Evolutionary conservation across 2,797 vertebrate species (phyloP).

Genomic region (Etheostoma perlongum): DNA sequence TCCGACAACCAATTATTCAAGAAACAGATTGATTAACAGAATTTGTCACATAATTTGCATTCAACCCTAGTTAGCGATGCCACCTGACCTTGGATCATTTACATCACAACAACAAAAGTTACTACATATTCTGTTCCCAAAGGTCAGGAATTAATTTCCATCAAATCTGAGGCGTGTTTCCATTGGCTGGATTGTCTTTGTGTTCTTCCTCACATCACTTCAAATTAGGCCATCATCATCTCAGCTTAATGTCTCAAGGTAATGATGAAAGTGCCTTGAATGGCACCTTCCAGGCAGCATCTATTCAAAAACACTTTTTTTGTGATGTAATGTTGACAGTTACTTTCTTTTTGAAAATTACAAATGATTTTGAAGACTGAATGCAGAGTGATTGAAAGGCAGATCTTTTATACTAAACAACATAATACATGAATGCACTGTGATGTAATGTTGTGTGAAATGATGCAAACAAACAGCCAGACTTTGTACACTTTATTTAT

Average conservation of each 20-base stretch:
- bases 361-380: not conserved
- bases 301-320: conserved; percentile 4
- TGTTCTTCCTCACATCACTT: not conserved
- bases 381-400: not conserved
- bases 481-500: not conserved
- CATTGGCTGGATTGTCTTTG: not conserved
- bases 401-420: not conserved
- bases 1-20: not conserved
- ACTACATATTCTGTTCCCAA: not conserved
- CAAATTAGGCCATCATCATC: not conserved
- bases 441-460: conserved; percentile 9
- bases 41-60: not conserved
- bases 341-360: conserved; percentile 11
- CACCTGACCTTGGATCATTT: not conserved
- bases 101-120: not conserved
- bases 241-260: conserved; percentile 11
- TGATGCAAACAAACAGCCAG: not conserved
- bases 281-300: not conserved
- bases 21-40: not conserved
- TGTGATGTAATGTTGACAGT: not conserved
- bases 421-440: not conserved
- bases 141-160: not conserved
- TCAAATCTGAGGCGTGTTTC: not conserved
- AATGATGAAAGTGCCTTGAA: conserved; percentile 9
- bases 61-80: not conserved